phyloP scores from a whole-genome alignment of 2,888 invertebrate species.

The Latrodectus elegans region DNA sequence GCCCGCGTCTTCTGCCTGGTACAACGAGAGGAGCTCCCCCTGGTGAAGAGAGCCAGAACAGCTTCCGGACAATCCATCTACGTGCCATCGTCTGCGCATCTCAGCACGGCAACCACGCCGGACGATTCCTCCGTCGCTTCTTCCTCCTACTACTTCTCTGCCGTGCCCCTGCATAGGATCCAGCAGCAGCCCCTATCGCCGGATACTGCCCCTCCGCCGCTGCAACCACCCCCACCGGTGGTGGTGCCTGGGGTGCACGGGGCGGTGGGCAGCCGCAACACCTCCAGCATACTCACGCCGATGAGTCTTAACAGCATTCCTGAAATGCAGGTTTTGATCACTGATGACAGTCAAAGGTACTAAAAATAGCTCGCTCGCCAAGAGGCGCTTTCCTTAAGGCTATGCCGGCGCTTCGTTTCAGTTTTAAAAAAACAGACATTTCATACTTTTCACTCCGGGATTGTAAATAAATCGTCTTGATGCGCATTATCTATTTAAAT shows the following conservation, averaged over 20 bases:
- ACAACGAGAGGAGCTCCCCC: conserved; percentile 51
- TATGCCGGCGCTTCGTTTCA: background rate
- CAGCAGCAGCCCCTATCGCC: conserved; percentile 38
- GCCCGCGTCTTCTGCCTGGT: conserved; percentile 63
- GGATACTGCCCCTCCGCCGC: conserved; percentile 47
- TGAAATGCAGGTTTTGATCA: conserved; percentile 69
- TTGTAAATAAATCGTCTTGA: background rate
- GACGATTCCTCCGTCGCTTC: conserved; percentile 65
- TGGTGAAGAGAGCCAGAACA: conserved; percentile 54
- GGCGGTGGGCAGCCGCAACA: conserved; percentile 59
- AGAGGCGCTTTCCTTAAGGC: background rate
- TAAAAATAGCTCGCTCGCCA: conserved; percentile 27
- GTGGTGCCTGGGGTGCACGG: conserved; percentile 68
- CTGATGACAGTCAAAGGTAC: conserved; percentile 70
- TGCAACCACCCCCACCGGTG: conserved; percentile 56
- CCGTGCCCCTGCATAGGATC: conserved; percentile 48
- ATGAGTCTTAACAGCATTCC: conserved; percentile 70
- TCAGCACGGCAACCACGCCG: conserved; percentile 61
- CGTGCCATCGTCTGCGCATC: conserved; percentile 35
- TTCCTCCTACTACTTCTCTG: conserved; percentile 60
- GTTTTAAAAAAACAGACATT: too few relatives aligned
- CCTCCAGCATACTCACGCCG: conserved; percentile 65
- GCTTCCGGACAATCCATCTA: conserved; percentile 66
- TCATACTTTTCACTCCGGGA: too few relatives aligned
- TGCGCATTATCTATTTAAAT: background rate